Base-by-base conservation (phyloP, 2,797 vertebrate species). In the Pseudopleuronectes americanus region DNA sequence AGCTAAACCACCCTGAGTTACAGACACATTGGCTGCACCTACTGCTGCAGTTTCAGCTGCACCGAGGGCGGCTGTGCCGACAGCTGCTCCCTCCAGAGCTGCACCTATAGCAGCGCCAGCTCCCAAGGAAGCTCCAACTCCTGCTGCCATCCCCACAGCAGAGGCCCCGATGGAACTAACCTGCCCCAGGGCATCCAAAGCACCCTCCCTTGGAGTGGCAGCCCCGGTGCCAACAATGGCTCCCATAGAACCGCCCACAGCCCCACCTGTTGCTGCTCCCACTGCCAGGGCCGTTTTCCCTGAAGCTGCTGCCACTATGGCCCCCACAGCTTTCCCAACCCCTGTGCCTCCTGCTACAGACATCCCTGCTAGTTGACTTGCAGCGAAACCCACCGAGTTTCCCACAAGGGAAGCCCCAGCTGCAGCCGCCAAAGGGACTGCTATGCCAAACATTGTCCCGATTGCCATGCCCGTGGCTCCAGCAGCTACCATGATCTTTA, bases 201-300 rank as follows among this genome's bases (percentile, higher is more conserved):
- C 90, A 0, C 90, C 94, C 52, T 92, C 84, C 8, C 16, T 7
- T 7, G 92, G 87, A 66, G 74, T 86, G 2, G 43, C 33, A n/a
- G 92, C 90, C 38, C 91, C 92, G 4, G 86, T 41, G 3, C 93
- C 91, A 3, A 75, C 84, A 21, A 93, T 1, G 0, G 81, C 76
- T 9, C 94, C 94, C 3, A 93, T 66, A 2, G 86, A 87, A 4
- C 92, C 93, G 2, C 94, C 94, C 31, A 95, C 2, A 22, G 93
- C 23, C 5, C 90, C 94, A 3, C 94, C 94, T 0, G 89, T 86
- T 0, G 88, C 92, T 1, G 90, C 91, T 2, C 94, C 94, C 1
- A 93, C 55, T 57, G 90, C 89, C 21, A 93, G 23, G 0, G 91
- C 93, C 0, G 91, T 90, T 74, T 90, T 92, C 36, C 93, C 91